Evolutionary conservation across 2,797 vertebrate species (phyloP), one percentile per base, ranked within the genome.

Genomic region (Sparidentex hasta): DNA sequence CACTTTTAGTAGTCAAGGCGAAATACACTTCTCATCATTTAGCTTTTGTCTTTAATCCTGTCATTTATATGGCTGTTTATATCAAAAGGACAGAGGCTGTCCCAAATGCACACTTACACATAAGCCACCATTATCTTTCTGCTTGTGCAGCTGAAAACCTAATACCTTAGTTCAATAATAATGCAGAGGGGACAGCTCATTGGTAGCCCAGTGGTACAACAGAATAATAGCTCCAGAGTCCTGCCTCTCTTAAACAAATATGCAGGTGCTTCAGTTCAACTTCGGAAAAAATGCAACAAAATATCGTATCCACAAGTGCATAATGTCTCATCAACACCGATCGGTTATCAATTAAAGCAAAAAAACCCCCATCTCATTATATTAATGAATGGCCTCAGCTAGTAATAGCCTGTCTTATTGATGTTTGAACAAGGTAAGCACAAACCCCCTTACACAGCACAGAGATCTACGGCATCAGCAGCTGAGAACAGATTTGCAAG

Each of bases 91-190:
- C 94, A 95, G 94, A 96, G 96, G 93, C 86, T 91, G 85, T 98
- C 98, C 97, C 97, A 92, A 95, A 96, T 95, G 98, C 87, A 92
- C 95, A 96, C 95, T 98, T 97, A 96, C 91, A 95, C 80, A 95
- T 98, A 98, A 98, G 97, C 97, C 96, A 96, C 96, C 95, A 97
- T 99, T 98, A 98, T 98, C 96, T 98, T 98, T 97, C 94, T 98
- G 97, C 97, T 97, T 97, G 96, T 97, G 96, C 96, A 96, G 97
- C 97, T 97, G 96, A 97, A 98, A 98, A 96, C 95, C 95, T 97
- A 97, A 98, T 96, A 95, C 95, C 95, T 95, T 93, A 95, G 96
- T 96, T 97, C 96, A 97, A 98, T 98, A 98, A 98, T 96, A 96
- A 96, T 96, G 95, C 96, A 96, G 96, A 97, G 95, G 91, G 92